A percentile compares a stretch with the other conserved stretches of the same genome.
These are phyloP conservation scores for Oligia strigilis DNA, from an alignment of 2,888 invertebrate species.

Conservation along the genomic window DNA sequence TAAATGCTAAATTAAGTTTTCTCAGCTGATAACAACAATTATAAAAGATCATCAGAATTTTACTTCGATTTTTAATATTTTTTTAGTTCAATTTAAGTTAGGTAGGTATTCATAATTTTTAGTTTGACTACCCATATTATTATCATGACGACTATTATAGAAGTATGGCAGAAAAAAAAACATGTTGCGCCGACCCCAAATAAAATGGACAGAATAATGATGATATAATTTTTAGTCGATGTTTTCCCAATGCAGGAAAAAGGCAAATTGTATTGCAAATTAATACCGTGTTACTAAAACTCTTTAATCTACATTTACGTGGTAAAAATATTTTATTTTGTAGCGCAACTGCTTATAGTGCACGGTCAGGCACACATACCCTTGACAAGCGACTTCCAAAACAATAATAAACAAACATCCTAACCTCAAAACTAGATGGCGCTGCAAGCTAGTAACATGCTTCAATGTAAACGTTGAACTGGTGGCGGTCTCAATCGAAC, in stretches of 20 bases:
- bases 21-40: background rate
- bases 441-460: conserved; percentile 26
- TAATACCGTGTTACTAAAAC: background rate
- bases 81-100: too few relatives aligned
- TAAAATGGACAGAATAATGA: too few relatives aligned
- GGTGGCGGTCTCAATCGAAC: conserved; percentile 65
- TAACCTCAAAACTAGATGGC: conserved; percentile 39
- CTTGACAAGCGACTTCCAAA: background rate
- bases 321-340: background rate
- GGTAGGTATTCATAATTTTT: too few relatives aligned
- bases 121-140: too few relatives aligned
- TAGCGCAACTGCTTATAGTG: too few relatives aligned
- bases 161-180: too few relatives aligned
- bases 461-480: conserved; percentile 56
- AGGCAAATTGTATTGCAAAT: background rate
- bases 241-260: background rate
- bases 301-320: background rate
- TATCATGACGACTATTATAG: too few relatives aligned
- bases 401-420: conserved; percentile 16
- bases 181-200: too few relatives aligned
- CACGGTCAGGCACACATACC: background rate
- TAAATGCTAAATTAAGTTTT: background rate
- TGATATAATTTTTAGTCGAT: background rate
- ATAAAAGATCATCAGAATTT: background rate
- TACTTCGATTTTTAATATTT: too few relatives aligned